Evolutionary conservation across 2,888 invertebrate species (phyloP), one percentile per base, ranked within the genome.

Genomic region (Rhingia rostrata): DNA sequence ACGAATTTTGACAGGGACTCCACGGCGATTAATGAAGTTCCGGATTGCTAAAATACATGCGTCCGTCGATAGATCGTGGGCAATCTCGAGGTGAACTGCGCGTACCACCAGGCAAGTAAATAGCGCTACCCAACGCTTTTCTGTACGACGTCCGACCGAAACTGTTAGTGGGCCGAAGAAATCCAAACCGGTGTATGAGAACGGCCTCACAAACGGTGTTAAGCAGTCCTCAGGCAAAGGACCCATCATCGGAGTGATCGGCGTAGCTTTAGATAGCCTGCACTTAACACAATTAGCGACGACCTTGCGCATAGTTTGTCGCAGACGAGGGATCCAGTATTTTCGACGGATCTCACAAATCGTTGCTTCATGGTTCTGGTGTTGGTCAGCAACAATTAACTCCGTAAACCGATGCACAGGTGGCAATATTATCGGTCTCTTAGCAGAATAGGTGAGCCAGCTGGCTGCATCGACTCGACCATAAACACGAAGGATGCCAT

Each of bases 11-110:
- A 64, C 37, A 0, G 81, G 84, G 7, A 80, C 67, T 1, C 78
- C 86, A 12, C 86, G 67, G 0, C 67, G 63, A 60, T 78, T 84
- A 14, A 81, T 51, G 49, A 85, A 81, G 47, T 85, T 85, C 22
- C 75, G 53, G 0, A 85, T 56, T 43, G 79, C 75, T 6, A 85
- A 41, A 10, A 85, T 7, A 41, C 69, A 82, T 1, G 85, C 54
- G 22, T 85, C 85, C 7, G 63, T 79, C 0, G 85, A 82, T 0
- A 86, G 41, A 37, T 80, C 41, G 6, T 58, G 56, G 2, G 64
- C 72, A 32, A 79, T 14, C 35, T 84, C 86, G 22, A 82, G 43
- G 35, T 86, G 86, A 4, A 78, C 66, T 0, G 86, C 78, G 2
- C 78, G 70, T 0, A 61, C 32, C 3, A 47, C 58, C 35, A 69